A percentile compares a stretch with the other conserved stretches of the same genome.
Evolutionary conservation across 2,113 vertebrate species (phyloP).

Genomic region (Malurus melanocephalus): DNA sequence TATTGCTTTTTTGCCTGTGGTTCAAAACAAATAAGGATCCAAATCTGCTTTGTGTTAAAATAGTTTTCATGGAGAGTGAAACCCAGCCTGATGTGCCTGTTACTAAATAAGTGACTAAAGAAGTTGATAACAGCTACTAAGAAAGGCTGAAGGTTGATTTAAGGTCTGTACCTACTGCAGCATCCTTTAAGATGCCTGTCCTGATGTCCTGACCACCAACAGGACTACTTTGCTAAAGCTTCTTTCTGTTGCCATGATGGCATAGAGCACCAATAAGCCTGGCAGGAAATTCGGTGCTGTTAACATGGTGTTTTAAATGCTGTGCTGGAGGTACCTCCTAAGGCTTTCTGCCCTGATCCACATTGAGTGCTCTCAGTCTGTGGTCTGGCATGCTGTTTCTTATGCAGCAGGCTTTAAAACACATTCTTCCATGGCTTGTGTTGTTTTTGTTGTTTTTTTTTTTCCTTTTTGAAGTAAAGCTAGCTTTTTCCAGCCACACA

Average conservation of each 20-base stretch:
- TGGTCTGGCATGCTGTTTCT: slow-evolving; percentile 2
- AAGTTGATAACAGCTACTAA: not conserved
- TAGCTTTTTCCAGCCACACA: not conserved
- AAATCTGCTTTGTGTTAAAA: slow-evolving; percentile 51
- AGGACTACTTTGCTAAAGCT: not conserved
- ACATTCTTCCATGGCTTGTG: not conserved
- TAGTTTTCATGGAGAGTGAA: slow-evolving; percentile 9
- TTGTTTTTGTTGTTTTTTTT: not conserved
- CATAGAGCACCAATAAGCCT: not conserved
- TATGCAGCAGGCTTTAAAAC: not conserved
- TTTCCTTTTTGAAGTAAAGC: not conserved
- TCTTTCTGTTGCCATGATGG: not conserved
- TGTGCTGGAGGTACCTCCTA: not conserved
- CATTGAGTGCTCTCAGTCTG: not conserved
- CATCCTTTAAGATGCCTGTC: not conserved
- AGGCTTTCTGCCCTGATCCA: not conserved
- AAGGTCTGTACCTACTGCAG: not conserved
- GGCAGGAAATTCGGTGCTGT: not conserved
- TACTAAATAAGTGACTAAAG: not conserved
- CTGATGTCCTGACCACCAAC: not conserved
- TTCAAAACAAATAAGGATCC: slow-evolving; percentile 25
- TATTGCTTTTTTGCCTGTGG: not conserved
- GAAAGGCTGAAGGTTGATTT: not conserved
- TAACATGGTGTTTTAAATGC: not conserved
- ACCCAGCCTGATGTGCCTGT: not conserved